A percentile compares a stretch with the other conserved stretches of the same genome.
Conservation (phyloP, 1,140 invertebrate genomes). For the Heliothis subflexa region DNA sequence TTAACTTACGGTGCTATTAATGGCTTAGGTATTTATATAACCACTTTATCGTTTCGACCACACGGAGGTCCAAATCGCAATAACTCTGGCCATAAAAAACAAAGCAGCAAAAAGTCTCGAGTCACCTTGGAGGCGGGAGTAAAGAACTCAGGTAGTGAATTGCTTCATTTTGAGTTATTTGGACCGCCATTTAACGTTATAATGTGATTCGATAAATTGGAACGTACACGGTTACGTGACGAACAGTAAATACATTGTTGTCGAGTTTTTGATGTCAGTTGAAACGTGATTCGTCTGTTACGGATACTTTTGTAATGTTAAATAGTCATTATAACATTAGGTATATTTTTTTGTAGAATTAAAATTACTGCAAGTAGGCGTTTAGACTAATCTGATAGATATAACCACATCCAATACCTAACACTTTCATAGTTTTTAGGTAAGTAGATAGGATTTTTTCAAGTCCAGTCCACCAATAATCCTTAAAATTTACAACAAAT, state of each 20-base stretch:
- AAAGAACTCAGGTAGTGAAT: slow-evolving; percentile 82
- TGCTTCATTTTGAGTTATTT: slow-evolving; percentile 77
- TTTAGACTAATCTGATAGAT: neutral
- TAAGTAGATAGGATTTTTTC: too few species aligned
- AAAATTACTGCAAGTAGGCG: neutral
- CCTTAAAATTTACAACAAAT: too few species aligned
- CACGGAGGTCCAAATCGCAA: slow-evolving; percentile 76
- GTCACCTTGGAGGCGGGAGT: slow-evolving; percentile 78
- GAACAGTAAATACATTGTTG: slow-evolving; percentile 35
- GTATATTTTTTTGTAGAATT: neutral
- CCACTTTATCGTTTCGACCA: slow-evolving; percentile 55
- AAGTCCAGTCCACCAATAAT: too few species aligned
- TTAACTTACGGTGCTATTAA: slow-evolving; percentile 44
- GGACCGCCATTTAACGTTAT: slow-evolving; percentile 63
- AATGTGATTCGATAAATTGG: slow-evolving; percentile 70
- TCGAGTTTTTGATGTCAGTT: slow-evolving; percentile 1
- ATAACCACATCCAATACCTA: neutral
- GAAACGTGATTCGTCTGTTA: slow-evolving; percentile 16
- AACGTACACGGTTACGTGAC: slow-evolving; percentile 53
- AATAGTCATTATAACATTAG: neutral
- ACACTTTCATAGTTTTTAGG: too few species aligned
- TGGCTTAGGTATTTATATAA: slow-evolving; percentile 46
- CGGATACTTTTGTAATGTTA: slow-evolving; percentile 7
- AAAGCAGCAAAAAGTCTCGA: slow-evolving; percentile 75
- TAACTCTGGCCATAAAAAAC: slow-evolving; percentile 74